Evolutionary conservation across 2,797 vertebrate genomes (phyloP).

Genomic region (Gallinago nigripennis): DNA sequence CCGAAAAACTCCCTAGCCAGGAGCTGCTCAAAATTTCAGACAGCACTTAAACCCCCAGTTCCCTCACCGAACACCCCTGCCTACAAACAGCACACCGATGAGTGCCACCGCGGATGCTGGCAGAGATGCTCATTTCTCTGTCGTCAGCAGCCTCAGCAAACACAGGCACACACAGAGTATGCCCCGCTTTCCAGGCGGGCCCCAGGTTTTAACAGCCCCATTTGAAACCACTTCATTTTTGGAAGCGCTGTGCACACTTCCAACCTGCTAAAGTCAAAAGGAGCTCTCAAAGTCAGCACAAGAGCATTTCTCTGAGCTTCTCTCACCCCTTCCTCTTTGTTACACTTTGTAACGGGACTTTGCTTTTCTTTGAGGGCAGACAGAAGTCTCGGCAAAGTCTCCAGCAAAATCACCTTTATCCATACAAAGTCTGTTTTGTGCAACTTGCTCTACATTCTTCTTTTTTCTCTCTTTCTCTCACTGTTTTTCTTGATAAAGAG

Average conservation of each 20-base stretch:
- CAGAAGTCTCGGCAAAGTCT: not conserved
- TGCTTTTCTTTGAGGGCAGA: not conserved
- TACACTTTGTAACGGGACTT: not conserved
- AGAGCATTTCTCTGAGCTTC: not conserved
- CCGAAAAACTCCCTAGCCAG: not conserved
- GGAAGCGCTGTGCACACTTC: not conserved
- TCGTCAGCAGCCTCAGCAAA: not conserved
- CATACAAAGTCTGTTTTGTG: not conserved
- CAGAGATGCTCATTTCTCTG: not conserved
- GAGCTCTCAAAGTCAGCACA: not conserved
- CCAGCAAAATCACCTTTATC: not conserved
- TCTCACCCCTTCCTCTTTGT: not conserved
- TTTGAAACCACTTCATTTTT: not conserved
- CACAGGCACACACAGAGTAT: not conserved
- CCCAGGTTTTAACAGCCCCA: not conserved
- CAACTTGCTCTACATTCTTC: not conserved
- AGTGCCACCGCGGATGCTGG: accelerated
- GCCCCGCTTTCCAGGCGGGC: not conserved
- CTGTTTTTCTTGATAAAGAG: slow-evolving; percentile 56
- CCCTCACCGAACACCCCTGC: not conserved
- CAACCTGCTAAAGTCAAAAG: not conserved
- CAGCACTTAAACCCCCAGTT: not conserved
- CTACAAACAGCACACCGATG: accelerated
- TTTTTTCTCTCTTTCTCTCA: not conserved
- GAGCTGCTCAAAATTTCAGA: slow-evolving; percentile 10